Conservation (phyloP, 2,113 vertebrate genomes). For the Macquaria ambigua region DNA sequence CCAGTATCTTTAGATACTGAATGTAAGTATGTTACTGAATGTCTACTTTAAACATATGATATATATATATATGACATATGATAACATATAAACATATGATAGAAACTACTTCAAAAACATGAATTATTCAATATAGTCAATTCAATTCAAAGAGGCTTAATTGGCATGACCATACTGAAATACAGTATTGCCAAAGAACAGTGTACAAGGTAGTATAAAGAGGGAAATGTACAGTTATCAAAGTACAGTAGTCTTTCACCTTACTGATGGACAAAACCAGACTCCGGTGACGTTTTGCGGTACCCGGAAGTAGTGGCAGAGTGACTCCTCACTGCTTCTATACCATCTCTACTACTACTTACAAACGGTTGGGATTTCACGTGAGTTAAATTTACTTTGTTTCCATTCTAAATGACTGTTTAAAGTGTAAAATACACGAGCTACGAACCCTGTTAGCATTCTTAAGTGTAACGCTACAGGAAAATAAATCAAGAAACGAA, state of each 20-base stretch:
- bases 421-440: neutral
- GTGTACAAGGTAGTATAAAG: too few species aligned
- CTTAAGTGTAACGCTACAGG: accelerated
- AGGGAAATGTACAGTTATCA: too few species aligned
- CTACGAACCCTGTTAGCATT: accelerated
- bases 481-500: neutral
- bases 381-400: constrained; percentile 72
- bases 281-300: neutral
- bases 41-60: neutral
- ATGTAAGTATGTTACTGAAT: neutral
- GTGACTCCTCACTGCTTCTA: neutral
- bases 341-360: constrained; percentile 2
- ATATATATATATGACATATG: too few species aligned
- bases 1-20: neutral
- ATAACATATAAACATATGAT: neutral
- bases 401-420: neutral
- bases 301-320: constrained; percentile 28
- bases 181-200: too few species aligned
- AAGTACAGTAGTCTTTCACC: neutral
- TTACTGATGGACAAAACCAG: neutral
- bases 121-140: too few species aligned
- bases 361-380: constrained; percentile 45
- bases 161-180: too few species aligned
- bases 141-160: too few species aligned
- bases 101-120: neutral